These are phyloP conservation scores for Micromussa lordhowensis DNA, from an alignment of 92 coral and sea anemone genomes.

Conservation along the genomic window DNA sequence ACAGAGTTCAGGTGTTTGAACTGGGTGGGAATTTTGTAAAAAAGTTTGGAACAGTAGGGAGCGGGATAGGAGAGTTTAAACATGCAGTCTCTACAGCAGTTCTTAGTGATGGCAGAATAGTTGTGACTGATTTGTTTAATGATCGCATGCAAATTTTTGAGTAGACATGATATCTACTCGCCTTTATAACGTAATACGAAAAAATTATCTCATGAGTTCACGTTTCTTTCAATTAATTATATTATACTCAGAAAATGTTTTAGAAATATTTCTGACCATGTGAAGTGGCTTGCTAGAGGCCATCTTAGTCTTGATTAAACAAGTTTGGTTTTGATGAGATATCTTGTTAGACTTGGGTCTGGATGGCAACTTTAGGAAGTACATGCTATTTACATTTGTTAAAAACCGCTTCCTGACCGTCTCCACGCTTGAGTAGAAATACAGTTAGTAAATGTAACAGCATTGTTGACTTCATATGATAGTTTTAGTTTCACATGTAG, in stretches of 20 bases:
- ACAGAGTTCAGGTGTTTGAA: conserved; percentile 13
- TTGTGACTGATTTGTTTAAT: background rate
- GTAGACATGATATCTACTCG: background rate
- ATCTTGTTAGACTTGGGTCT: background rate
- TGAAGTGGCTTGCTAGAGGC: background rate
- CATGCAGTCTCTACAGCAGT: conserved; percentile 3
- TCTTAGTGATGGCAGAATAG: conserved; percentile 16
- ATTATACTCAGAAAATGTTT: background rate
- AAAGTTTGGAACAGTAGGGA: background rate
- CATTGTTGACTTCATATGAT: too few relatives aligned
- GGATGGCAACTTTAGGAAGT: background rate
- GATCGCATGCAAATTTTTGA: conserved; percentile 8
- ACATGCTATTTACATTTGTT: too few relatives aligned
- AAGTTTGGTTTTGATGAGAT: background rate
- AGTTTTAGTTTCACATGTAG: too few relatives aligned
- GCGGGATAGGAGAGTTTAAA: background rate
- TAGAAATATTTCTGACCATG: background rate
- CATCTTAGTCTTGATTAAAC: background rate
- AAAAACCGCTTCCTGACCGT: background rate
- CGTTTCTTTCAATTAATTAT: background rate
- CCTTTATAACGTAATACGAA: background rate
- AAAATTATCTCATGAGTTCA: background rate
- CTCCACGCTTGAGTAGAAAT: too few relatives aligned
- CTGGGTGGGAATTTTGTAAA: conserved; percentile 3
- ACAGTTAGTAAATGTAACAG: too few relatives aligned